These are phyloP conservation scores for Salmo trutta DNA, from an alignment of 2,797 vertebrate genomes.

Conservation along the genomic window DNA sequence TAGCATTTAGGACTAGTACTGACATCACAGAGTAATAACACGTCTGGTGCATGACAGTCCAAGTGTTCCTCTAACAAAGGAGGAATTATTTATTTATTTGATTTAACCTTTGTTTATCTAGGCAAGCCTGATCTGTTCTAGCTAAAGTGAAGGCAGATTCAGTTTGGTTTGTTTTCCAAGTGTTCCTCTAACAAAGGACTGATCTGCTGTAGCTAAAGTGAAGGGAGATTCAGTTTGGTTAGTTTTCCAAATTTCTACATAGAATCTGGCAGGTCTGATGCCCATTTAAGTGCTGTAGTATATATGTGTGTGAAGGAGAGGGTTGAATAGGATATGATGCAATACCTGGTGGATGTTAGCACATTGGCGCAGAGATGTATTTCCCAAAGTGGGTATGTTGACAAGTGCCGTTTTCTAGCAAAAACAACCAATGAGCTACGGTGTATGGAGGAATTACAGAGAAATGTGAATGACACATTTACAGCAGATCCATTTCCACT, in stretches of 20 bases:
- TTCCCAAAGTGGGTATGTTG: constrained; percentile 64
- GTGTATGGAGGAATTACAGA: constrained; percentile 41
- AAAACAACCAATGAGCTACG: constrained; percentile 61
- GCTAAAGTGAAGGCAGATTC: too few species aligned
- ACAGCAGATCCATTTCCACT: constrained; percentile 55
- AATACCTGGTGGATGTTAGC: constrained; percentile 45
- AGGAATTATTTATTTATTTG: too few species aligned
- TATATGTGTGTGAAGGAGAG: constrained; percentile 30
- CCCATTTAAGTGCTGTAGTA: neutral
- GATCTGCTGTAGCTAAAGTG: constrained; percentile 52
- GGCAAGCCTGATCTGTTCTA: too few species aligned
- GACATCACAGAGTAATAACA: constrained; percentile 34
- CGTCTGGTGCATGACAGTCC: constrained; percentile 23
- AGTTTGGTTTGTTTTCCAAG: constrained; percentile 27
- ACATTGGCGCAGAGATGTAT: constrained; percentile 50
- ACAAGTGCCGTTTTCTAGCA: constrained; percentile 56
- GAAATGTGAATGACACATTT: constrained; percentile 74
- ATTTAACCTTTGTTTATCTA: too few species aligned
- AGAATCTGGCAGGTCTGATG: neutral
- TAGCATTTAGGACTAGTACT: constrained; percentile 48
- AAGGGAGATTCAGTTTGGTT: constrained; percentile 57
- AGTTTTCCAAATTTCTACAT: constrained; percentile 51
- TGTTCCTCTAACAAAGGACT: constrained; percentile 23
- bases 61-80: too few species aligned
- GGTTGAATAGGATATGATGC: constrained; percentile 61